A percentile compares a stretch with the other conserved stretches of the same genome.
These are phyloP conservation scores for Cathartes aura DNA, from an alignment of 2,113 vertebrate genomes.

Conservation along the genomic window DNA sequence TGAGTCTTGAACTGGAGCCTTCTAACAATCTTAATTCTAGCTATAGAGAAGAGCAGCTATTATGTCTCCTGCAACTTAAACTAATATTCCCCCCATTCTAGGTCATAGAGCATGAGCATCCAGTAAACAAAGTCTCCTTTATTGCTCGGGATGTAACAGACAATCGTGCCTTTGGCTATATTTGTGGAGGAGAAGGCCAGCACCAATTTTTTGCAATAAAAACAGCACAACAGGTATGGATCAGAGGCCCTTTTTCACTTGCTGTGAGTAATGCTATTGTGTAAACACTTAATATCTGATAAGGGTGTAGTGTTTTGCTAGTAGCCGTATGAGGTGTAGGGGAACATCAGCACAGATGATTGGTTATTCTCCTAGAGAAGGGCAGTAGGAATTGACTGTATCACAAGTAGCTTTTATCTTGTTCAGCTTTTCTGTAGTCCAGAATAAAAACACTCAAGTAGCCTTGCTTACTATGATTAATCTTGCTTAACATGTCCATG, in stretches of 20 bases:
- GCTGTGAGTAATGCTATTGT: neutral
- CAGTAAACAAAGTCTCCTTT: constrained; percentile 92
- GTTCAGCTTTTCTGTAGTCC: neutral
- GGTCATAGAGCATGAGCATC: constrained; percentile 93
- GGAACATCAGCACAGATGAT: neutral
- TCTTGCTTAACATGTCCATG: neutral
- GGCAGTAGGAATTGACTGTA: neutral
- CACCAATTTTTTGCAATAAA: constrained; percentile 96
- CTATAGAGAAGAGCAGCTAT: neutral
- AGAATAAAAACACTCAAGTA: neutral
- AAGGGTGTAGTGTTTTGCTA: neutral
- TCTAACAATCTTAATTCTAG: neutral
- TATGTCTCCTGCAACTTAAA: neutral
- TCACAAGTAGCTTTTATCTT: neutral
- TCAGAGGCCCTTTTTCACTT: neutral
- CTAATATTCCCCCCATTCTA: neutral
- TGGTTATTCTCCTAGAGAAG: neutral
- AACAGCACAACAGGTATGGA: constrained; percentile 87
- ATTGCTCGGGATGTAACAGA: constrained; percentile 93
- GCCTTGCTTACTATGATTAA: neutral
- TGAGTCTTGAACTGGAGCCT: neutral
- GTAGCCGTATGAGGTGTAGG: neutral
- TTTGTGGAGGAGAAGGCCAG: constrained; percentile 91
- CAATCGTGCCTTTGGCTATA: constrained; percentile 91
- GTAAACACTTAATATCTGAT: neutral